phyloP scores from a whole-genome alignment of 2,888 invertebrate genomes.

The Anodontia alba region DNA sequence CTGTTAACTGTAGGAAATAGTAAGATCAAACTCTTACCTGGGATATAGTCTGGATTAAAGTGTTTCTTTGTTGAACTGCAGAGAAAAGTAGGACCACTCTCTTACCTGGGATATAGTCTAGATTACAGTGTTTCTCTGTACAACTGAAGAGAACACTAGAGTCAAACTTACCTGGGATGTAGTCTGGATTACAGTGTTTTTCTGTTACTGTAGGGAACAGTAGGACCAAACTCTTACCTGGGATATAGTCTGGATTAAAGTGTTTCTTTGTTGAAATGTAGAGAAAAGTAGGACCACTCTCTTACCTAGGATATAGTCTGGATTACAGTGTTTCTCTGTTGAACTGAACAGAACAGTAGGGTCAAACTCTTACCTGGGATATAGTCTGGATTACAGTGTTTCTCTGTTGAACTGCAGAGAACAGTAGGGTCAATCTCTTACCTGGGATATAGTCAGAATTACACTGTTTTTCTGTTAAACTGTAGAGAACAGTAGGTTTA shows the following conservation, averaged over 20 bases:
- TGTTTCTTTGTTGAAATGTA: constrained; percentile 89
- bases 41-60: constrained; percentile 89
- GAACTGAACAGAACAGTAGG: constrained; percentile 90
- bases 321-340: constrained; percentile 91
- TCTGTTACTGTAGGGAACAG: constrained; percentile 90
- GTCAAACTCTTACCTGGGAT: constrained; percentile 66
- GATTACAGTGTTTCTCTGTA: constrained; percentile 91
- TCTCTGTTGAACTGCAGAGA: constrained; percentile 89
- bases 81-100: too few species aligned
- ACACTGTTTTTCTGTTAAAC: constrained; percentile 90
- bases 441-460: constrained; percentile 87
- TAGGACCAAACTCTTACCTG: constrained; percentile 90
- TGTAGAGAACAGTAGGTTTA: too few species aligned
- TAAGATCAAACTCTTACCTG: constrained; percentile 90
- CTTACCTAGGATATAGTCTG: constrained; percentile 83
- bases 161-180: constrained; percentile 66
- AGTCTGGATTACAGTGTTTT: constrained; percentile 91
- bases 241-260: constrained; percentile 89
- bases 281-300: too few species aligned
- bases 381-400: constrained; percentile 91
- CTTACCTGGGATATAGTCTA: constrained; percentile 83
- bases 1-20: constrained; percentile 90
- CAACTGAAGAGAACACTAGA: constrained; percentile 90
- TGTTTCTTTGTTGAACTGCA: too few species aligned
- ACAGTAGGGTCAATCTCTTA: too few species aligned